Percentiles rank a stretch among this genome's conserved stretches.
phyloP scores from a whole-genome alignment of 2,797 vertebrate genomes.

The Myotis pilosus region DNA sequence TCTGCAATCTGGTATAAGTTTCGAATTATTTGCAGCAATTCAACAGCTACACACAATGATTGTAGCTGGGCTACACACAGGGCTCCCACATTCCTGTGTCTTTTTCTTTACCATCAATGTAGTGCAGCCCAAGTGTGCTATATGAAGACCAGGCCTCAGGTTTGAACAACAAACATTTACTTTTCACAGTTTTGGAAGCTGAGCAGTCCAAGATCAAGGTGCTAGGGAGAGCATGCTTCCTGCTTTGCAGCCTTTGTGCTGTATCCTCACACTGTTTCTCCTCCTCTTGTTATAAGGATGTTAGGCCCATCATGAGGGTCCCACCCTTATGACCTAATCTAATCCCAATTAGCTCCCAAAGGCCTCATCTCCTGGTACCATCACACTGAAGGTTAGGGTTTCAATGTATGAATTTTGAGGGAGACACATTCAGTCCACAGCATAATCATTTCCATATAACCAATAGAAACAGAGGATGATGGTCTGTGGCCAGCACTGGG shows the following conservation, averaged over 20 bases:
- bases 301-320: neutral
- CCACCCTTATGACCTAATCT: neutral
- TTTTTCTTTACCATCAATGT: neutral
- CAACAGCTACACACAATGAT: neutral
- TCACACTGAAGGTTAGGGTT: neutral
- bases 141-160: neutral
- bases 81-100: neutral
- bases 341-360: neutral
- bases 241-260: neutral
- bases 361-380: neutral
- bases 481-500: fast-evolving
- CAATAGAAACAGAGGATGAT: neutral
- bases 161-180: neutral
- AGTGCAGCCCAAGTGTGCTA: neutral
- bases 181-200: neutral
- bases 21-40: neutral
- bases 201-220: neutral
- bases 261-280: neutral
- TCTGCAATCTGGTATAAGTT: neutral
- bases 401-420: neutral
- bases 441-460: neutral
- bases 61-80: too few species aligned
- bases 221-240: neutral
- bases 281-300: neutral
- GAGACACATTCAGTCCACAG: neutral